Base-by-base conservation (phyloP, 2,888 invertebrate genomes). In the Blastobasis lacticolella region DNA sequence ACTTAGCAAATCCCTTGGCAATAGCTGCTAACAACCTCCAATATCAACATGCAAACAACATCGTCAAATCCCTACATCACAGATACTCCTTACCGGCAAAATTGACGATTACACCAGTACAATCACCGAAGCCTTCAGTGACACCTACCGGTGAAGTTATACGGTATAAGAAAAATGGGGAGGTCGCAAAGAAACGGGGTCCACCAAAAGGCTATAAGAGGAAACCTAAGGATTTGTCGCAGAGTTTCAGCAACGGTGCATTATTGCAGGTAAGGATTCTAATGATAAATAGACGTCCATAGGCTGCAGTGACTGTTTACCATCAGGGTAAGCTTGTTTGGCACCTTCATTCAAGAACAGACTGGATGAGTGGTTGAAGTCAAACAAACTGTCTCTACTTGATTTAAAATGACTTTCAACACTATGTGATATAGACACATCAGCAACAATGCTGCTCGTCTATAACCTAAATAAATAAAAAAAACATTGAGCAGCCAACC, bases 111-210 rank as follows among this genome's bases (percentile, higher is more conserved):
- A 82, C 83, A 1, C 84, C 84, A 0, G 79, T 84, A 0, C 67
- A 10, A 10, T 36, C 42, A 4, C 62, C 67, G 0, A 64, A 68
- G 0, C 61, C 58, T n/a, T 61, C 68, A 0, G 72, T 49, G 6
- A 46, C 40, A 1, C 50, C 68, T 0, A 65, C 67, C 0, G 81
- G 78, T 0, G 83, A 82, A 44, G 58, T 85, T 1, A 74, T 88
- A 0, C 66, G 86, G 56, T 87, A 87, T 60, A 88, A 88, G 62
- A 88, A 88, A 53, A 88, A 88, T 67, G 87, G 87, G 0, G 87
- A 88, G 46, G 62, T 88, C 0, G 87, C 87, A 0, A 88, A 88
- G 64, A 88, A 88, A 49, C 61, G 87, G 44, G 87, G 87, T 0
- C 87, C 87, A 0, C 87, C 87, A 0, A 88, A 88, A 52, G 88